Evolutionary conservation across 2,113 vertebrate species (phyloP).

Genomic region (Ranitomeya variabilis): DNA sequence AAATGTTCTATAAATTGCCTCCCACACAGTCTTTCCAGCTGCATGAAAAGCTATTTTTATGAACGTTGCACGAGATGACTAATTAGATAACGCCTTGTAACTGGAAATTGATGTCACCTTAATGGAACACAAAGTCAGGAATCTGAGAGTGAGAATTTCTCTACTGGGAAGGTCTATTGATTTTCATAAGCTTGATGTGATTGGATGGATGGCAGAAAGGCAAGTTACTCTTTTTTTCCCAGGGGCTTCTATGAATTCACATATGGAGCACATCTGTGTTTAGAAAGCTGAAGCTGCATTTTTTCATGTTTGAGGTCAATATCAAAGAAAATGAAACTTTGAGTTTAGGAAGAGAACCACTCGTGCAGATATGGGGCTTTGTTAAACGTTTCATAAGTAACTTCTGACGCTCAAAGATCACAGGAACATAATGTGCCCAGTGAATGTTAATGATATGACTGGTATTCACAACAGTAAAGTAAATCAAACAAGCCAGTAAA

Average conservation of each 20-base stretch:
- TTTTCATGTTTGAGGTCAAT: conserved; percentile 65
- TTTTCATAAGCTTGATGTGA: conserved; percentile 64
- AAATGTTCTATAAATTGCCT: neutral
- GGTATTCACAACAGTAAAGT: neutral
- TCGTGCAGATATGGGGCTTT: conserved; percentile 20
- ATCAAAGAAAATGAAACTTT: conserved; percentile 68
- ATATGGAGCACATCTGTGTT: conserved; percentile 67
- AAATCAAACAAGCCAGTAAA: neutral
- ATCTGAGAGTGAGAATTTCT: conserved; percentile 59
- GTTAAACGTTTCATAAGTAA: conserved; percentile 5
- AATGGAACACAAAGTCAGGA: conserved; percentile 60
- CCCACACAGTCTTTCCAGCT: conserved; percentile 1
- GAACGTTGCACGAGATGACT: conserved; percentile 31
- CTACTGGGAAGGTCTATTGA: conserved; percentile 54
- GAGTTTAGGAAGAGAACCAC: conserved; percentile 62
- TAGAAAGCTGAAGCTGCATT: conserved; percentile 67
- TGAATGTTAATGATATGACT: neutral
- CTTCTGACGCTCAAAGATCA: conserved; percentile 3
- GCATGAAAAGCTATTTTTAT: conserved; percentile 44
- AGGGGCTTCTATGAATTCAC: conserved; percentile 61
- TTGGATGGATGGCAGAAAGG: conserved; percentile 64
- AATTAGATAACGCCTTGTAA: conserved; percentile 45
- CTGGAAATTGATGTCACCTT: conserved; percentile 51
- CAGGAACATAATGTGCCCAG: neutral
- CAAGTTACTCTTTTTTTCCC: conserved; percentile 66